Percentiles rank a stretch among this genome's conserved stretches.
Evolutionary conservation across 2,113 vertebrate species (phyloP).

Genomic region (Myotis brandtii): DNA sequence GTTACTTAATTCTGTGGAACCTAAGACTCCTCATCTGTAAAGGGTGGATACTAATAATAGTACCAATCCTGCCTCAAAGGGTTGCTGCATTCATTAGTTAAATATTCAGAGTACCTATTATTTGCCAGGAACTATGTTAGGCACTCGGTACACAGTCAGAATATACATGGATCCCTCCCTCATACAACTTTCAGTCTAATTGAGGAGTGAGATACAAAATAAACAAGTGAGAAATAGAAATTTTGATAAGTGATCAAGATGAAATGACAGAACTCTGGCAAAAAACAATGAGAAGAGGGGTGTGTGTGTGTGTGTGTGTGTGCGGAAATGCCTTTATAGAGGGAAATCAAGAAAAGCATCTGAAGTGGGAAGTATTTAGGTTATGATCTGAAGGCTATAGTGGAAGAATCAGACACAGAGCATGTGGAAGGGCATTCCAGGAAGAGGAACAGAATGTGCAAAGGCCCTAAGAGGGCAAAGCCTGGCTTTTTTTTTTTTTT

Average conservation of each 20-base stretch:
- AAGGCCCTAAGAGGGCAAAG: background rate
- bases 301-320: rapidly evolving
- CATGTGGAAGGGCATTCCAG: background rate
- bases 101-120: background rate
- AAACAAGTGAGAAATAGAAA: constrained; percentile 37
- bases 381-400: background rate
- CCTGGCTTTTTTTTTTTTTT: too few relatives aligned
- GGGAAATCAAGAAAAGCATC: background rate
- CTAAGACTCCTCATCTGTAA: background rate
- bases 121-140: background rate
- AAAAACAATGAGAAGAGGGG: background rate
- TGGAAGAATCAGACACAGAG: background rate
- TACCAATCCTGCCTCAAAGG: background rate
- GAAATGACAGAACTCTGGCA: background rate
- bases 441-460: background rate
- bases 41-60: background rate
- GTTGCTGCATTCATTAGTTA: background rate
- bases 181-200: background rate
- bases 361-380: background rate
- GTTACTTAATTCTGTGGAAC: background rate
- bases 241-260: background rate
- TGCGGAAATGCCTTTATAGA: background rate
- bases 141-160: background rate
- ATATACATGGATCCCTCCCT: background rate
- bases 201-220: background rate